Evolutionary conservation across 2,113 vertebrate genomes (phyloP), one percentile per base, ranked within the genome.

Genomic region (Peucedramus taeniatus): DNA sequence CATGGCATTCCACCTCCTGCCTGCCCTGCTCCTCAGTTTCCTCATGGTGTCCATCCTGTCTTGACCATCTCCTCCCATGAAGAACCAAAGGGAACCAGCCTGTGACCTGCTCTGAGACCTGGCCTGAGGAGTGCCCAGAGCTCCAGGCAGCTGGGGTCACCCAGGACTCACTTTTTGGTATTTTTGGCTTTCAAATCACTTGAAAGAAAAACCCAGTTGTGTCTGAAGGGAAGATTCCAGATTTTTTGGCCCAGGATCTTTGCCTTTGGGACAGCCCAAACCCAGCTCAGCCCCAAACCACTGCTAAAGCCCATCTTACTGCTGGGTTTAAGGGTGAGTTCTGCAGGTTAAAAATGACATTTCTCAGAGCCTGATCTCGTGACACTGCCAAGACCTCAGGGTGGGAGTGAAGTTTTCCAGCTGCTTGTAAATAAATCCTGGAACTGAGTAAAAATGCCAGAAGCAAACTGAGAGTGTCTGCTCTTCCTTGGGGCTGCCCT

Each of bases 1-100:
- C 78, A 9, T 5, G 22, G 17, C 4, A 0, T 8, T 78, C 19
- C 91, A 64, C 53, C 83, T 97, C 70, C 87, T 95, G 77, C 93
- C 93, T 50, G 51, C 93, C 53, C 80, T 96, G 71, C 91, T 97
- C 4, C 49, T 60, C 49, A 87, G 16, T 19, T 10, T 89, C 40
- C 40, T 90, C 63, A 4, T 37, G 35, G 12, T 40, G n/a, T 91
- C 6, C 1, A 3, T 83, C 75, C 37, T 89, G 18, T 83, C 90
- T 4, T 97, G 94, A 97, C 68, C 57, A 15, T 20, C 69, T 88
- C 39, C 53, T 39, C 30, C 72, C 49, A 6, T 4, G 5, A 54
- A 61, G 49, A 27, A 10, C 33, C 39, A 12, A n/a, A 31, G 11
- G 35, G 31, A 6, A 70, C 31, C 74, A 57, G 68, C 59, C 53